A percentile compares a stretch with the other conserved stretches of the same genome.
Evolutionary conservation across 2,113 vertebrate species (phyloP).

Genomic region (Urocitellus parryii): DNA sequence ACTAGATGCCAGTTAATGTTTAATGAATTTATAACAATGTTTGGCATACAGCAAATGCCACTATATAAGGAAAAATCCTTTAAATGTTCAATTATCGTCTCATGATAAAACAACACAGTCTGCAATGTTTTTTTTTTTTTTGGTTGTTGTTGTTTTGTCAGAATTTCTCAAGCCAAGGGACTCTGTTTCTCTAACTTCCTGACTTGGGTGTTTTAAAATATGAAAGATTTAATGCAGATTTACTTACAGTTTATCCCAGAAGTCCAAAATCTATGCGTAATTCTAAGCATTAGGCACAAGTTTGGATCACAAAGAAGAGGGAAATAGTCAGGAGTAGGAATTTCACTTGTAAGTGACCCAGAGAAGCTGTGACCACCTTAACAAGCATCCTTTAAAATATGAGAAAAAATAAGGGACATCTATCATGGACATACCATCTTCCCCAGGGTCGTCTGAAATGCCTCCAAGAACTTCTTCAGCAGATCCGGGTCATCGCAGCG

Average conservation of each 20-base stretch:
- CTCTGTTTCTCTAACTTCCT: not conserved
- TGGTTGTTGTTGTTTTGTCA: slow-evolving; percentile 22
- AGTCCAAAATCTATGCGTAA: not conserved
- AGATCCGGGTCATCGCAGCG: slow-evolving; percentile 94
- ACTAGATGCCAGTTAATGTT: not conserved
- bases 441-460: slow-evolving; percentile 93
- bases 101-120: not conserved
- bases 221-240: not conserved
- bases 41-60: not conserved
- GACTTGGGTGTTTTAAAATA: not conserved
- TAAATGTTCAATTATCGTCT: not conserved
- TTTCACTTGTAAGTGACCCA: not conserved
- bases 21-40: not conserved
- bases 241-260: slow-evolving; percentile 18
- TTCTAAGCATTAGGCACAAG: slow-evolving; percentile 29
- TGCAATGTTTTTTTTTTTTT: not conserved
- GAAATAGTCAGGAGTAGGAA: not conserved
- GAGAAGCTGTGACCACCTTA: not conserved
- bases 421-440: slow-evolving; percentile 91
- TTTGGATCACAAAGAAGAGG: not conserved
- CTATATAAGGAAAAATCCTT: slow-evolving; percentile 44
- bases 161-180: not conserved
- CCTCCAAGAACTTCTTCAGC: slow-evolving; percentile 93
- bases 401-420: not conserved
- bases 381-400: not conserved